Evolutionary conservation across 2,888 invertebrate genomes (phyloP), one percentile per base, ranked within the genome.

Genomic region (Sarcophaga subvicina): DNA sequence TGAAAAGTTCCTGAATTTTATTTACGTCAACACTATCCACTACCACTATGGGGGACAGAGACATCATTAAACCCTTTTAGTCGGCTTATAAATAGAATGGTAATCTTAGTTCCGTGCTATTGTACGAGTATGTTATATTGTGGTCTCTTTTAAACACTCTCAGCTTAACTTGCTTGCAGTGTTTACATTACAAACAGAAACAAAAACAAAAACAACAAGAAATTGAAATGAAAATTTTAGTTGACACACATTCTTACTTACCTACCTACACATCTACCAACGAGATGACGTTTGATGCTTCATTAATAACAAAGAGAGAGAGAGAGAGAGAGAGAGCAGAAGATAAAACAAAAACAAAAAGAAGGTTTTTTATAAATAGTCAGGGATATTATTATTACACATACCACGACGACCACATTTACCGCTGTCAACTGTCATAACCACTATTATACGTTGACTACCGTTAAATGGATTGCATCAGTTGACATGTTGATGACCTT

Each of bases 401-500:
- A 14, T 54, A 54, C 54, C 17, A 54, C 17, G 12, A 54, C 5
- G 54, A 12, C 14, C 12, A 17, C 17, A 54, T 12, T 54, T 54
- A 54, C 54, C 54, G 54, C 17, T 54, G 17, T 37, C 37, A 37
- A 37, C 37, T 37, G 37, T 37, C 37, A 37, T 37, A 25, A 66
- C 12, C 17, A 12, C 45, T n/a, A 6, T n/a, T 4, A n/a, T 14
- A 22, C 12, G 20, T 25, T 64, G 12, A 8, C 22, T 25, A 64
- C 25, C 12, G 37, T 47, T 20, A 11, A 76, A n/a, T 49, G 25
- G 60, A 17, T 67, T 75, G 72, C 83, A 62, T 66, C 84, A 67
- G 78, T 8, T 59, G 27, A 14, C 59, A 73, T 54, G 17, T 54
- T 54, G 12, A 63, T 62, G 85, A 82, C 87, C 85, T 85, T 85